These are phyloP conservation scores for Matsumyia berberina DNA, from an alignment of 2,888 invertebrate species.

Conservation along the genomic window DNA sequence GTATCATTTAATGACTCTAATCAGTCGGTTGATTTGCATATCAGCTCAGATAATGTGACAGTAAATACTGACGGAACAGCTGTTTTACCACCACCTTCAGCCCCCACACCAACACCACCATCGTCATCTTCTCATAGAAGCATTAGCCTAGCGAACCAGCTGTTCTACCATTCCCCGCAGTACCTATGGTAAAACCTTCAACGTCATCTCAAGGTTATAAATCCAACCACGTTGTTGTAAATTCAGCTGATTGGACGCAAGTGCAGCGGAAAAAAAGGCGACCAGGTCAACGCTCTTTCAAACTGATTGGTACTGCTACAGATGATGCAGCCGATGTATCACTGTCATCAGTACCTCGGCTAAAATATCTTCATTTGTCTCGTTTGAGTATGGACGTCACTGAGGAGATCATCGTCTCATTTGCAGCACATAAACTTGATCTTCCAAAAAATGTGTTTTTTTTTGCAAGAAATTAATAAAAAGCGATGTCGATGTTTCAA, in stretches of 20 bases:
- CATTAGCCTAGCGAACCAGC: not conserved
- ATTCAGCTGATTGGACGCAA: constrained; percentile 4
- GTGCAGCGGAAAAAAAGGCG: constrained; percentile 3
- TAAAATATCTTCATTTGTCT: constrained; percentile 29
- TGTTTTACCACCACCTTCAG: constrained; percentile 1
- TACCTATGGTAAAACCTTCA: no score
- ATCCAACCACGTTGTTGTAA: no score
- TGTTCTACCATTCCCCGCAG: no score
- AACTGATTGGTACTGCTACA: no score
- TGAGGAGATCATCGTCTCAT: no score
- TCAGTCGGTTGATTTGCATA: not conserved
- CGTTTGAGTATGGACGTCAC: no score
- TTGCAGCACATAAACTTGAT: constrained; percentile 7
- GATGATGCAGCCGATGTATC: constrained; percentile 13
- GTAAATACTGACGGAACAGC: not conserved
- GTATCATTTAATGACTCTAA: no score
- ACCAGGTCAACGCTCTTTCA: constrained; percentile 12
- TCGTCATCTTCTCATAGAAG: not conserved
- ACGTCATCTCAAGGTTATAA: constrained; percentile 1
- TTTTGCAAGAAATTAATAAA: no score
- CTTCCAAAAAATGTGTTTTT: constrained; percentile 10
- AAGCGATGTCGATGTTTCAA: constrained; percentile 12
- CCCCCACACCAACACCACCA: not conserved
- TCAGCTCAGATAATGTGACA: not conserved
- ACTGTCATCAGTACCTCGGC: constrained; percentile 6